Evolutionary conservation across 2,888 invertebrate genomes (phyloP), one percentile per base, ranked within the genome.

Genomic region (Hirtodrosophila histrioides): DNA sequence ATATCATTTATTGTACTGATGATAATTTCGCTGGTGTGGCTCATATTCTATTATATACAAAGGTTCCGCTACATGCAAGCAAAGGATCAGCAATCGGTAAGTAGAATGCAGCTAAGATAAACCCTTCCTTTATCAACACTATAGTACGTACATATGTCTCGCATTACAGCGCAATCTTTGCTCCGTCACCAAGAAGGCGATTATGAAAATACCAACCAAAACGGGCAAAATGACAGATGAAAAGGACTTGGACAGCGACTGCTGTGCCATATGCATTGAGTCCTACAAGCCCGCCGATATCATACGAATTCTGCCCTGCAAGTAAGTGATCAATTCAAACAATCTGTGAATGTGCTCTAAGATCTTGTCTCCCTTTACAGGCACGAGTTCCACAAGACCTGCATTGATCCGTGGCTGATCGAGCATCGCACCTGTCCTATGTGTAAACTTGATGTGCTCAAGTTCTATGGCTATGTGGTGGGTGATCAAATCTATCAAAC

Each of bases 361-460:
- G 0, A 23, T 36, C 7, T 31, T 9, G 10, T 31, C 9, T 41
- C 4, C 33, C 7, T 31, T 31, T 36, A 1, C 93, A 98, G 98
- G 90, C 98, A 98, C 92, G 96, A 97, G 89, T 98, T 98, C 92
- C 98, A 98, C 93, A 98, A 97, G 93, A 95, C 94, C 87, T 98
- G 98, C 93, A 97, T 98, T 89, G 98, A 98, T 92, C 98, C 98
- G 12, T 98, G 98, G 98, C 93, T 98, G 66, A 92, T 98, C 88
- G 98, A 98, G 90, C 97, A 98, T 91, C 94, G 98, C 73, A 98
- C 98, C 33, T 98, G 98, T 92, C 98, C 98, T 8, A 98, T 98
- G 97, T 98, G 98, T 93, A 98, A 98, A 92, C 95, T 97, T 94
- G 98, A 98, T 92, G 98, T 98, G 83, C 94, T 98, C 69, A 96